These are phyloP conservation scores for Harmothoe impar DNA, from an alignment of 2,888 invertebrate genomes.

Conservation along the genomic window DNA sequence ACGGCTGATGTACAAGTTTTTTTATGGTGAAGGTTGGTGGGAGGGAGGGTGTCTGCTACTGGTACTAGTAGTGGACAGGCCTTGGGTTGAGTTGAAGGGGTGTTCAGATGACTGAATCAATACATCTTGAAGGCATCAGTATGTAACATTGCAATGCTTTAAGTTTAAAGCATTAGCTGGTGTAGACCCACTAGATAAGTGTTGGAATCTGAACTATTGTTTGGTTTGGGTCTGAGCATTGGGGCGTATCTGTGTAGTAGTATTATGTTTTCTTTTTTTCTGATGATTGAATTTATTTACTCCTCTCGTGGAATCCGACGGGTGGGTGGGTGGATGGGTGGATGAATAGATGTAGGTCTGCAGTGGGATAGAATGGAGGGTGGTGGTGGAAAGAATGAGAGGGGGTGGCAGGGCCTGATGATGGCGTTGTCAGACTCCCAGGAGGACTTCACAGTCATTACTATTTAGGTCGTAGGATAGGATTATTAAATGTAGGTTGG, in stretches of 20 bases:
- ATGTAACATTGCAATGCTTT: no score
- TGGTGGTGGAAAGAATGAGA: not conserved
- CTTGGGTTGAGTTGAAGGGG: no score
- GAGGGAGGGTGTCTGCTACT: not conserved
- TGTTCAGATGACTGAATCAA: no score
- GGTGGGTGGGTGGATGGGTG: not conserved
- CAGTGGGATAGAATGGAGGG: not conserved
- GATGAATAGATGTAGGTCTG: not conserved
- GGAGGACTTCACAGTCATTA: slow-evolving; percentile 59
- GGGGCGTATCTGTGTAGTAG: no score
- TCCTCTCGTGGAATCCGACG: not conserved
- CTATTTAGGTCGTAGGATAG: slow-evolving; percentile 61
- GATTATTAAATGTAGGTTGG: slow-evolving; percentile 59
- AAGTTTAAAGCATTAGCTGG: no score
- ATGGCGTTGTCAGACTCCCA: slow-evolving; percentile 31
- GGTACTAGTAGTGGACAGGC: no score
- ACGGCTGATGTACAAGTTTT: slow-evolving; percentile 40
- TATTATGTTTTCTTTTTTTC: no score
- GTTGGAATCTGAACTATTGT: no score
- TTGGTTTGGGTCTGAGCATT: no score
- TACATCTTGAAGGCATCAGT: no score
- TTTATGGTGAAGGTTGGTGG: not conserved
- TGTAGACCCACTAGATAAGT: no score
- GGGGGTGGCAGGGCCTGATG: not conserved
- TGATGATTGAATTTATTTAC: no score